Evolutionary conservation across 2,888 invertebrate species (phyloP), one percentile per base, ranked within the genome.

Genomic region (Ctena decussata): DNA sequence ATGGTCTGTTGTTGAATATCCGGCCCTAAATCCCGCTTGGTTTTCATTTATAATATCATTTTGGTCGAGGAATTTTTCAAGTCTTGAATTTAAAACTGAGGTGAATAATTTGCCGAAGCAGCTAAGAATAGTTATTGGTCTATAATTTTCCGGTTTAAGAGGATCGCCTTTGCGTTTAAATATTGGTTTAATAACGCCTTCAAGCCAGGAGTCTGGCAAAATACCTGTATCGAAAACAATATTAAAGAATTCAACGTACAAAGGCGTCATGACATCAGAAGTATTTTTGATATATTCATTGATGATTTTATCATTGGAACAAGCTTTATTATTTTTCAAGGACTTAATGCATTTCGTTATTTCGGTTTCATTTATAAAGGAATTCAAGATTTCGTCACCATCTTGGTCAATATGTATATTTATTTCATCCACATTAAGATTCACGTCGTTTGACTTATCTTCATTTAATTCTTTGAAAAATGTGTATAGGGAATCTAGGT

Each of bases 21-120:
- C 69, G 12, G 41, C 46, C 30, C 77, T 77, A 57, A 82, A 82
- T 1, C 82, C 82, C n/a, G 82, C 77, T 81, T 84, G 84, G 41
- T 70, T 69, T 77, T 85, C 80, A 11, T 80, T 69, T 46, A 77
- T 30, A 24, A 77, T 30, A 46, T 65, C 27, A 37, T 60, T 69
- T 30, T 77, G n/a, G n/a, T n/a, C n/a, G n/a, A n/a, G n/a, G n/a
- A n/a, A n/a, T n/a, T n/a, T n/a, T n/a, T n/a, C n/a, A n/a, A n/a
- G n/a, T n/a, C n/a, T n/a, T n/a, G n/a, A n/a, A n/a, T n/a, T n/a
- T n/a, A n/a, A n/a, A n/a, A n/a, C n/a, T n/a, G n/a, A n/a, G n/a
- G n/a, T n/a, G n/a, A n/a, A n/a, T n/a, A n/a, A n/a, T n/a, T n/a
- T 71, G 37, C 60, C 77, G 57, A 1, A 57, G 24, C 41, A 80